A percentile compares a stretch with the other conserved stretches of the same genome.
Conservation (phyloP, 2,113 vertebrate genomes). For the Rhagologus leucostigma region DNA sequence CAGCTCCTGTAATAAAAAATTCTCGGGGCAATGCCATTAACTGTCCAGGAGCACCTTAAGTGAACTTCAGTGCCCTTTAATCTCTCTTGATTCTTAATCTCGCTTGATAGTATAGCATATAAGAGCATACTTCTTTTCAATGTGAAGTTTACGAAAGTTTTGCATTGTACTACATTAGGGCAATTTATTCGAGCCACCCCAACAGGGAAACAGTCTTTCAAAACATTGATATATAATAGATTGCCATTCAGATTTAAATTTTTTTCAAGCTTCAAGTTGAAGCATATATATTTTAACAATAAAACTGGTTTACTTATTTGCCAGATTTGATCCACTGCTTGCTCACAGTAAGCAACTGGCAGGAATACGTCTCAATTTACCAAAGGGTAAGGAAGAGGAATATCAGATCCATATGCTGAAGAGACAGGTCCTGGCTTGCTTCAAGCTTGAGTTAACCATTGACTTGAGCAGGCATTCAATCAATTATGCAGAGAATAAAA, state of each 20-base stretch:
- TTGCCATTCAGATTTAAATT: background rate
- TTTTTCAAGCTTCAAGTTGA: background rate
- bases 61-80: background rate
- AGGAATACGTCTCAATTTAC: background rate
- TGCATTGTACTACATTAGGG: background rate
- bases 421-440: background rate
- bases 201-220: background rate
- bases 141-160: background rate
- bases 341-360: background rate
- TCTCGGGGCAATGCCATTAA: background rate
- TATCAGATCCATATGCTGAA: background rate
- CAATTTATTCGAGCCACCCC: background rate
- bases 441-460: background rate
- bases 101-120: accelerated
- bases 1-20: background rate
- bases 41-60: background rate
- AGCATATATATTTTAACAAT: background rate
- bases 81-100: background rate
- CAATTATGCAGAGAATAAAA: background rate
- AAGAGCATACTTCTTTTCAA: background rate
- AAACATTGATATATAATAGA: background rate
- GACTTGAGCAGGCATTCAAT: background rate
- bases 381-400: background rate
- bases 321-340: background rate
- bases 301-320: background rate